Evolutionary conservation across 2,113 vertebrate genomes (phyloP), one percentile per base, ranked within the genome.

Genomic region (Castor canadensis): DNA sequence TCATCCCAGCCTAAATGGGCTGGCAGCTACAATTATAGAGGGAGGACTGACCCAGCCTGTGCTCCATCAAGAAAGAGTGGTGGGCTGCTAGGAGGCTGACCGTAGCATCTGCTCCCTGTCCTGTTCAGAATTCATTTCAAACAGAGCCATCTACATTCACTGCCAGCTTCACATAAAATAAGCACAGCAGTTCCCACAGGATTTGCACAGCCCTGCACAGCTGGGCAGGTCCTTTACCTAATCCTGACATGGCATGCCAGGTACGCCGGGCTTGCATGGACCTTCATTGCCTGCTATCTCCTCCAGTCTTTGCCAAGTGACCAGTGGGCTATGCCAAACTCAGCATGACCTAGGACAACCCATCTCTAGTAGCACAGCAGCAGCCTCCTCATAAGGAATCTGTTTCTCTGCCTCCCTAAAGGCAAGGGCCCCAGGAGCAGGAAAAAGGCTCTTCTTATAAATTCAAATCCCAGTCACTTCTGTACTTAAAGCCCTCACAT

Each of bases 141-240:
- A 82, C 6, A 47, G 17, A 86, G 56, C 45, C 85, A 45, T 75
- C 88, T 54, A 28, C 82, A 75, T 56, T 62, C 93, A 87, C 38
- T 1, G 26, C 67, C 93, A 71, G 0, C 5, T 58, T 56, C 81
- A 2, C 1, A 28, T 7, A 3, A 22, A 77, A 26, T 6, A 30
- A 40, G 11, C 2, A 56, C 49, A 3, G 62, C 1, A 0, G 28
- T 5, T 9, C 89, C 24, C 56, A 5, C 20, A 0, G 5, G 3
- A 16, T 69, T 30, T 17, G 15, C 69, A 15, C 0, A 20, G 38
- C 0, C 0, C 58, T 0, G 5, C 0, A 17, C 0, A 10, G 52
- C 7, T 0, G 0, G 13, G 54, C 24, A 30, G 60, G 4, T 10
- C 10, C 67, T 20, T 6, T 45, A 1, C 2, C 52, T 35, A 11